These are phyloP conservation scores for Polypterus senegalus DNA, from an alignment of 2,113 vertebrate genomes.

Conservation along the genomic window DNA sequence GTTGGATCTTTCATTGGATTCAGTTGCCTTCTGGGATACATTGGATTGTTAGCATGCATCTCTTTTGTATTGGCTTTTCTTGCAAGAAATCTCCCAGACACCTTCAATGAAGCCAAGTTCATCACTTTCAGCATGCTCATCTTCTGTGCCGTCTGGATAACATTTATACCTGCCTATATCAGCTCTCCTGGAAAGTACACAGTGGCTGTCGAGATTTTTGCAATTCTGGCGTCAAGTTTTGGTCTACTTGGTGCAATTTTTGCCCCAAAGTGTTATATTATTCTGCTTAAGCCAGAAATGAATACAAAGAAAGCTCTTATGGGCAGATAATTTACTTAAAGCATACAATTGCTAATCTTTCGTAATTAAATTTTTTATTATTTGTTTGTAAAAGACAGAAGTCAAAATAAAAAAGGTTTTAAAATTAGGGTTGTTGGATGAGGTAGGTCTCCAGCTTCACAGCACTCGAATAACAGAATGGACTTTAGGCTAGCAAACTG, in stretches of 20 bases:
- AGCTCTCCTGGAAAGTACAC: conserved; percentile 48
- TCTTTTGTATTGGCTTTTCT: conserved; percentile 35
- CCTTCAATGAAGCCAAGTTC: conserved; percentile 41
- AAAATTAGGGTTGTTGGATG: too few relatives aligned
- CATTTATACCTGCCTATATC: conserved; percentile 44
- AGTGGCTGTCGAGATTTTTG: conserved; percentile 47
- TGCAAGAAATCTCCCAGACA: conserved; percentile 31
- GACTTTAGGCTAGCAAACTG: too few relatives aligned
- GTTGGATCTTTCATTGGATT: conserved; percentile 30
- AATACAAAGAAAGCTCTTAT: conserved; percentile 47
- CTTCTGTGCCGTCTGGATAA: conserved; percentile 47
- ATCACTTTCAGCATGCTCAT: conserved; percentile 51
- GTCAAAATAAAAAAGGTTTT: too few relatives aligned
- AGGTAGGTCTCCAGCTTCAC: too few relatives aligned
- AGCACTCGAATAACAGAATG: too few relatives aligned
- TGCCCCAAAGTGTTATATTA: conserved; percentile 48
- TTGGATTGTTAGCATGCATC: conserved; percentile 25
- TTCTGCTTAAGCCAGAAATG: conserved; percentile 39
- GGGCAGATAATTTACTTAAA: conserved; percentile 11
- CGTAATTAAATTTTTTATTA: too few relatives aligned
- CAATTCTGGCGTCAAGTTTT: conserved; percentile 48
- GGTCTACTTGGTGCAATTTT: conserved; percentile 42
- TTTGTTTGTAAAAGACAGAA: too few relatives aligned
- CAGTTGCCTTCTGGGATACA: conserved; percentile 31
- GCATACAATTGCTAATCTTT: too few relatives aligned